Evolutionary conservation across 2,113 vertebrate genomes (phyloP).

Genomic region (Tautogolabrus adspersus): DNA sequence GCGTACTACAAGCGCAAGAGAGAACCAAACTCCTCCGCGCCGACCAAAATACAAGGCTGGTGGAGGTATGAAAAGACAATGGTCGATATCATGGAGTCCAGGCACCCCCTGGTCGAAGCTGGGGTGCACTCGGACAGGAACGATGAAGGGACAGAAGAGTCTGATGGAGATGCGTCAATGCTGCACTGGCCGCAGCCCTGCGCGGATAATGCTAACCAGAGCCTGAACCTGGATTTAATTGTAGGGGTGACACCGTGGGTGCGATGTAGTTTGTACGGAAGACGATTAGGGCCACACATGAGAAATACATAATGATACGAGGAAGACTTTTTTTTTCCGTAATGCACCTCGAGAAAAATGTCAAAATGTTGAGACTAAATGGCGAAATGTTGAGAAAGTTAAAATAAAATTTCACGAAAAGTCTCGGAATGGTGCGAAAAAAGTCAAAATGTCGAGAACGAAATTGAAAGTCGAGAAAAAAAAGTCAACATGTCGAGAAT

Average conservation of each 20-base stretch:
- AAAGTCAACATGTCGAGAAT: too few relatives aligned
- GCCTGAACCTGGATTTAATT: conserved; percentile 71
- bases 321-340: too few relatives aligned
- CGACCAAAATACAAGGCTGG: conserved; percentile 72
- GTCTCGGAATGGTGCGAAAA: too few relatives aligned
- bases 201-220: conserved; percentile 46
- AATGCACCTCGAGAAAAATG: too few relatives aligned
- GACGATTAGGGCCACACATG: too few relatives aligned
- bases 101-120: conserved; percentile 50
- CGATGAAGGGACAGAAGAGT: conserved; percentile 65
- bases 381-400: too few relatives aligned
- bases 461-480: too few relatives aligned
- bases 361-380: too few relatives aligned
- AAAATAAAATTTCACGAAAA: too few relatives aligned
- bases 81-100: conserved; percentile 71
- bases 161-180: conserved; percentile 58
- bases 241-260: conserved; percentile 54
- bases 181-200: conserved; percentile 56
- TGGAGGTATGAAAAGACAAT: conserved; percentile 69
- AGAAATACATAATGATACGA: too few relatives aligned
- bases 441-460: too few relatives aligned
- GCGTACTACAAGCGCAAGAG: conserved; percentile 71
- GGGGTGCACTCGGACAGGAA: conserved; percentile 50
- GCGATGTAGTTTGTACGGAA: neutral
- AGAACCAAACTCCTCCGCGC: conserved; percentile 35